Percentiles rank a stretch among this genome's conserved stretches.
Conservation (phyloP, 1,140 invertebrate genomes). For the Drosophila arawakana region DNA sequence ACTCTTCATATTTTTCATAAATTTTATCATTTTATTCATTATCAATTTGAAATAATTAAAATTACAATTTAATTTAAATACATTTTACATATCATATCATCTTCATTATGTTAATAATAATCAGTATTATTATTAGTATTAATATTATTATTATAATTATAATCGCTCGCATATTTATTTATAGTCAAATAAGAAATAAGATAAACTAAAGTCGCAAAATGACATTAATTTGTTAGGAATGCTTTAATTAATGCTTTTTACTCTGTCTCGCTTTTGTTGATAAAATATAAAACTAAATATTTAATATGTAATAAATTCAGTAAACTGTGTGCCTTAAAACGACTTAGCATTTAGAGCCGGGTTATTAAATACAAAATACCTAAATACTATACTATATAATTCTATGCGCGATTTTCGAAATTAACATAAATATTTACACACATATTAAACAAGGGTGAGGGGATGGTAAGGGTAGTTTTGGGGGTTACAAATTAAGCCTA, state of each 20-base stretch:
- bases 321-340: conserved; percentile 65
- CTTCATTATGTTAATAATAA: conserved; percentile 33
- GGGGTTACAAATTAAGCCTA: conserved; percentile 39
- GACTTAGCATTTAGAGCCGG: conserved; percentile 50
- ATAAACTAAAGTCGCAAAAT: conserved; percentile 63
- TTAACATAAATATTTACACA: conserved; percentile 79
- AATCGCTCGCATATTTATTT: conserved; percentile 37
- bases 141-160: conserved; percentile 21
- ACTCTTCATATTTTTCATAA: conserved; percentile 24
- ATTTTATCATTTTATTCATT: conserved; percentile 73
- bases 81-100: conserved; percentile 76
- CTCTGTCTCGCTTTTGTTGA: conserved; percentile 23
- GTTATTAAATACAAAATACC: conserved; percentile 54
- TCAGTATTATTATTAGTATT: conserved; percentile 34
- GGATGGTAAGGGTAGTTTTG: background rate
- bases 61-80: conserved; percentile 83
- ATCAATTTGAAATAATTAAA: conserved; percentile 82
- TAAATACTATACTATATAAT: conserved; percentile 31
- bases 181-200: conserved; percentile 35
- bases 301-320: conserved; percentile 79
- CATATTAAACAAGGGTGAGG: conserved; percentile 46
- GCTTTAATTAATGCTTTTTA: conserved; percentile 7
- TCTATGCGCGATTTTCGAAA: conserved; percentile 51
- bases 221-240: conserved; percentile 57
- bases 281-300: conserved; percentile 69